These are phyloP conservation scores for Lucilia cuprina DNA, from an alignment of 1,140 invertebrate genomes.

Conservation along the genomic window DNA sequence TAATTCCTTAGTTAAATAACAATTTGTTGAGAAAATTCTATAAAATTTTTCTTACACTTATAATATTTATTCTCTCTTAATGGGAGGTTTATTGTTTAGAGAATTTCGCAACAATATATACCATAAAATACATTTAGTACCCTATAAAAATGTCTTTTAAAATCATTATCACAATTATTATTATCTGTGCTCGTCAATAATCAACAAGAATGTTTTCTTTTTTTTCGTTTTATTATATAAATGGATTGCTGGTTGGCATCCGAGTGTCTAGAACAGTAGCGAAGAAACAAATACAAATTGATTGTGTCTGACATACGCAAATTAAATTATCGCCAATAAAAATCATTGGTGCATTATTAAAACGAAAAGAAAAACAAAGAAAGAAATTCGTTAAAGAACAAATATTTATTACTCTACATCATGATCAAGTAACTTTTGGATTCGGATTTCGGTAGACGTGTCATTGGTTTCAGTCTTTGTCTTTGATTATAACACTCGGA, in stretches of 20 bases:
- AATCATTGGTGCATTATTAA: background rate
- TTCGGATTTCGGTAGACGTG: background rate
- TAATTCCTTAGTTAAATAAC: too few relatives aligned
- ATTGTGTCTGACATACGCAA: constrained; percentile 9
- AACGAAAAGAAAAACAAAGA: background rate
- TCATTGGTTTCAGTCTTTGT: background rate
- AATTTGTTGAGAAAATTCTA: too few relatives aligned
- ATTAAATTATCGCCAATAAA: constrained; percentile 26
- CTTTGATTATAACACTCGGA: too few relatives aligned
- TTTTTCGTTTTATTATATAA: background rate
- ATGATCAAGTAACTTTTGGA: background rate
- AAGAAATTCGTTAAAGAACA: too few relatives aligned
- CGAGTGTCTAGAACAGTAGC: too few relatives aligned
- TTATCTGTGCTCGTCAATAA: background rate
- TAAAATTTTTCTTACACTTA: too few relatives aligned
- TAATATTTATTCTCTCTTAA: too few relatives aligned
- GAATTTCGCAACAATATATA: too few relatives aligned
- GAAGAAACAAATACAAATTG: background rate
- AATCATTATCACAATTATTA: background rate
- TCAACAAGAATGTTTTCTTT: background rate
- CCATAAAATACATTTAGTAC: background rate
- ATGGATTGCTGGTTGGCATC: too few relatives aligned
- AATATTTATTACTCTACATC: background rate
- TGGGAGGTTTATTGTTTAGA: too few relatives aligned
- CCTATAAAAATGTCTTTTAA: background rate